phyloP scores from a whole-genome alignment of 2,888 invertebrate species.

The Phrixothrix hirtus region DNA sequence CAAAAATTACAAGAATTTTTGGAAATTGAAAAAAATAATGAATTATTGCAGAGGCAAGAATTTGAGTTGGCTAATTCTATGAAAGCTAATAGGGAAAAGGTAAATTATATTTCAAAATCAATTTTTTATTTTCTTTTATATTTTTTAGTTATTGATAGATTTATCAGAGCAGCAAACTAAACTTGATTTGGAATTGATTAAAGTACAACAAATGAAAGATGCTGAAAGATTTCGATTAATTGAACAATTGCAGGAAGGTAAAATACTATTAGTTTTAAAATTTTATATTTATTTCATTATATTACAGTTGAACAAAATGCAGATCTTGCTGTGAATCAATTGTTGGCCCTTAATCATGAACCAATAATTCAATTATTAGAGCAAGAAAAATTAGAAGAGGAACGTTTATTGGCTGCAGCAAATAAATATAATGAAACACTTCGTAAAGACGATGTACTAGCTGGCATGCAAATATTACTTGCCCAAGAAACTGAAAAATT shows the following conservation, averaged over 20 bases:
- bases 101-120: constrained; percentile 30
- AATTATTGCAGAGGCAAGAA: constrained; percentile 66
- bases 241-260: constrained; percentile 63
- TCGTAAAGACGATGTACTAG: constrained; percentile 69
- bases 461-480: constrained; percentile 71
- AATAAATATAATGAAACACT: constrained; percentile 63
- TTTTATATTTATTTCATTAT: constrained; percentile 29
- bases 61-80: constrained; percentile 65
- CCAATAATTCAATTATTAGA: constrained; percentile 67
- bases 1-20: constrained; percentile 60
- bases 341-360: constrained; percentile 66
- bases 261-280: not conserved
- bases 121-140: constrained; percentile 3
- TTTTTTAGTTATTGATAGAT: constrained; percentile 58
- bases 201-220: constrained; percentile 70
- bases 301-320: constrained; percentile 67
- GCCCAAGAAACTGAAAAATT: constrained; percentile 69
- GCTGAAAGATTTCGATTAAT: constrained; percentile 64
- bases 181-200: constrained; percentile 68
- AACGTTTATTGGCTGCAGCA: constrained; percentile 65
- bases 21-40: constrained; percentile 66
- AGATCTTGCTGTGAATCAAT: constrained; percentile 67
- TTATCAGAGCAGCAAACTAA: constrained; percentile 67
- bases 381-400: constrained; percentile 69
- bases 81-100: constrained; percentile 66